Conservation (phyloP, 2,797 vertebrate species). For the Denticeps clupeoides region DNA sequence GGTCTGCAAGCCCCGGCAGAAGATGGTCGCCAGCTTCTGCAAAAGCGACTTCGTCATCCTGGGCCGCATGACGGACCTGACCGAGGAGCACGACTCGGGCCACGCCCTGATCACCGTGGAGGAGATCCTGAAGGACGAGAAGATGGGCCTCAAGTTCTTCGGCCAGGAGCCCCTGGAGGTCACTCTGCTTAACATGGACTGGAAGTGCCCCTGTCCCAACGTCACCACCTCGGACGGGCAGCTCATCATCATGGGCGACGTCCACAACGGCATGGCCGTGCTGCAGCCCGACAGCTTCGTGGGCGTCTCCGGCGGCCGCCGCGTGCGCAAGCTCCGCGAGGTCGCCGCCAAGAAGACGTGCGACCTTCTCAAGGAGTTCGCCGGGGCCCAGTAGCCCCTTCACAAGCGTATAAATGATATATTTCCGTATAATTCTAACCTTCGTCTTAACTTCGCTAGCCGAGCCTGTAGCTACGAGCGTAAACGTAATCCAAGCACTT, state of each 20-base stretch:
- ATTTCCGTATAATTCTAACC: conserved; percentile 2
- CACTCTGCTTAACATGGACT: conserved; percentile 87
- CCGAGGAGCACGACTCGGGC: conserved; percentile 82
- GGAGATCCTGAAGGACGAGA: conserved; percentile 94
- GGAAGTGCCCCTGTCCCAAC: conserved; percentile 92
- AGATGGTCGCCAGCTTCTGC: conserved; percentile 94
- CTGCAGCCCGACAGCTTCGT: conserved; percentile 91
- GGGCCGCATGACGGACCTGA: conserved; percentile 79
- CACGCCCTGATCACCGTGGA: conserved; percentile 85
- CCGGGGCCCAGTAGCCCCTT: conserved; percentile 67
- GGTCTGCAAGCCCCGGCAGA: conserved; percentile 78
- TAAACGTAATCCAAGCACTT: conserved; percentile 26
- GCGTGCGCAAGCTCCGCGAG: conserved; percentile 81
- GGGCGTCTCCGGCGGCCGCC: conserved; percentile 68
- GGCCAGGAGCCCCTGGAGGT: conserved; percentile 86
- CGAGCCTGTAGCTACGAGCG: conserved; percentile 16
- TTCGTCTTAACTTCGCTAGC: not conserved
- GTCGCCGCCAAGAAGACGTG: conserved; percentile 90
- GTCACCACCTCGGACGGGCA: conserved; percentile 71
- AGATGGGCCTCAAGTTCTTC: conserved; percentile 95
- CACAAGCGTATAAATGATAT: not conserved
- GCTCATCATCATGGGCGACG: conserved; percentile 94
- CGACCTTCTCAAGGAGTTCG: conserved; percentile 83
- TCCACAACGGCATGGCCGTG: conserved; percentile 88
- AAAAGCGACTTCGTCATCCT: conserved; percentile 90